Evolutionary conservation across 2,113 vertebrate species (phyloP).

Genomic region (Hemicordylus capensis): DNA sequence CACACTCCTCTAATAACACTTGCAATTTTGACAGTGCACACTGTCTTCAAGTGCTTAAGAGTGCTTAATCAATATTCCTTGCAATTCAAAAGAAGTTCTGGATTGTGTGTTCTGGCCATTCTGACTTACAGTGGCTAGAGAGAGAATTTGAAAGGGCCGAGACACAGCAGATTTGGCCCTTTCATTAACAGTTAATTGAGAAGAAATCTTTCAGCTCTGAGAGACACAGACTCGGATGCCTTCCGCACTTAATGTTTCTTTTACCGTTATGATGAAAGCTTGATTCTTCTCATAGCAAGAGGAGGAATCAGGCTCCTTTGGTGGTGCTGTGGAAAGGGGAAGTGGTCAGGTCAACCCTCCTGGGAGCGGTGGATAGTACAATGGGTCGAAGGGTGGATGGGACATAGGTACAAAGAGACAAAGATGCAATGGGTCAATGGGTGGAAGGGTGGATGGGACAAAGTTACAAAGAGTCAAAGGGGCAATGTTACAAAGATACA

Average conservation of each 20-base stretch:
- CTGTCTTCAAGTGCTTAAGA: conserved; percentile 47
- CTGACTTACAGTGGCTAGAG: conserved; percentile 13
- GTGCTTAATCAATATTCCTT: conserved; percentile 6
- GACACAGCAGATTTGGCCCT: not conserved
- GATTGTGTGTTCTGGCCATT: not conserved
- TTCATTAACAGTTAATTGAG: not conserved
- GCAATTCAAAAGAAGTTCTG: not conserved
- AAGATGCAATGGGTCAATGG: no score
- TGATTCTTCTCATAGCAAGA: conserved; percentile 96
- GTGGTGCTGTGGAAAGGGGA: not conserved
- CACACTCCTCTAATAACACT: not conserved
- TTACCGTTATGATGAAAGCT: conserved; percentile 89
- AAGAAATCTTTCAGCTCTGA: conserved; percentile 14
- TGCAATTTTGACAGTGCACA: not conserved
- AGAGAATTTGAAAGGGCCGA: no score
- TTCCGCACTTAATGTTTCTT: conserved; percentile 79
- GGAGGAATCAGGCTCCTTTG: not conserved
- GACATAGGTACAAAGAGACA: no score
- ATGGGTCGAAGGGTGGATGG: no score
- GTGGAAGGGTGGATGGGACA: no score
- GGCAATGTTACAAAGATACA: no score
- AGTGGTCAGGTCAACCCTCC: not conserved
- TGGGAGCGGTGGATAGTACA: no score
- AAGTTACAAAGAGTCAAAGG: no score
- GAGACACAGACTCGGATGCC: conserved; percentile 66